Conservation (phyloP, 1,140 invertebrate species). For the Asobara japonica region DNA sequence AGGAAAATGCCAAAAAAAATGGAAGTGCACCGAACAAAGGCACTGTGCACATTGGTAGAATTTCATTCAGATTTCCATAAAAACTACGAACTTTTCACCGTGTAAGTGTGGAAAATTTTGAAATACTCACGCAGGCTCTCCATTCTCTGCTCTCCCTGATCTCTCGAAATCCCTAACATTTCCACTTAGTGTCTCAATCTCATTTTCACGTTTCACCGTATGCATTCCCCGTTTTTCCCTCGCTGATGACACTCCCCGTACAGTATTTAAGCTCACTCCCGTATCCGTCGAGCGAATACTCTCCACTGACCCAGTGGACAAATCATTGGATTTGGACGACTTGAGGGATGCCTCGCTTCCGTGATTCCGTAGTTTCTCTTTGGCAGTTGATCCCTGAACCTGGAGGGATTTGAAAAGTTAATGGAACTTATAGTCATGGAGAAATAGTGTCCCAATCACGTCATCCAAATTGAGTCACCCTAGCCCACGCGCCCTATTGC, state of each 20-base stretch:
- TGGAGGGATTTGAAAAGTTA: too few relatives aligned
- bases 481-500: too few relatives aligned
- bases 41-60: too few relatives aligned
- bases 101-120: too few relatives aligned
- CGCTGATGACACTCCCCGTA: conserved; percentile 59
- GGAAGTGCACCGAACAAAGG: too few relatives aligned
- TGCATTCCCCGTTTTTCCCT: conserved; percentile 56
- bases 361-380: conserved; percentile 33
- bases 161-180: conserved; percentile 56
- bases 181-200: conserved; percentile 63
- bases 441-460: too few relatives aligned
- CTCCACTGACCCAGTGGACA: conserved; percentile 52
- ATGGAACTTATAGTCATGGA: too few relatives aligned
- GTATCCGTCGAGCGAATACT: conserved; percentile 60
- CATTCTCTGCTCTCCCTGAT: conserved; percentile 43
- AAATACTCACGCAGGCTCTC: conserved; percentile 57
- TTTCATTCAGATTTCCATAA: too few relatives aligned
- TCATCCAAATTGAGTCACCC: too few relatives aligned
- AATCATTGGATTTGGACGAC: conserved; percentile 49
- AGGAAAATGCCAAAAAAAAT: too few relatives aligned
- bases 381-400: not conserved
- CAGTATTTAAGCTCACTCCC: conserved; percentile 62
- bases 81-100: too few relatives aligned
- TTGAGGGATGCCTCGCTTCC: conserved; percentile 55
- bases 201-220: conserved; percentile 54